phyloP scores from a whole-genome alignment of 1,140 invertebrate genomes.

The silkworm (Bombyx mori) region ASM3026992v2 NC_085110.1:16148501-16149000 shows the following conservation, averaged over 20 bases:
- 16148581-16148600: too few species aligned
- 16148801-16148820: constrained; percentile 80
- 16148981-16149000: too few species aligned
- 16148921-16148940: too few species aligned
- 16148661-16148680: constrained; percentile 72
- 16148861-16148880: background rate
- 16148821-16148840: constrained; percentile 80
- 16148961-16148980: too few species aligned
- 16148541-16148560: too few species aligned
- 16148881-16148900: constrained; percentile 7
- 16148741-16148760: constrained; percentile 20
- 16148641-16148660: constrained; percentile 60
- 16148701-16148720: constrained; percentile 78
- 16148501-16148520: too few species aligned
- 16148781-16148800: constrained; percentile 76
- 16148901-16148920: too few species aligned
- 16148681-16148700: constrained; percentile 75
- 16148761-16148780: constrained; percentile 33
- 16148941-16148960: too few species aligned
- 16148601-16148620: too few species aligned
- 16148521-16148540: too few species aligned
- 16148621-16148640: background rate
- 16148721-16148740: constrained; percentile 63
- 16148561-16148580: too few species aligned
- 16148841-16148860: background rate